These are phyloP conservation scores for Spongia lamella DNA, from an alignment of 37 sponge, comb jelly and placozoan species.

Conservation along the genomic window DNA sequence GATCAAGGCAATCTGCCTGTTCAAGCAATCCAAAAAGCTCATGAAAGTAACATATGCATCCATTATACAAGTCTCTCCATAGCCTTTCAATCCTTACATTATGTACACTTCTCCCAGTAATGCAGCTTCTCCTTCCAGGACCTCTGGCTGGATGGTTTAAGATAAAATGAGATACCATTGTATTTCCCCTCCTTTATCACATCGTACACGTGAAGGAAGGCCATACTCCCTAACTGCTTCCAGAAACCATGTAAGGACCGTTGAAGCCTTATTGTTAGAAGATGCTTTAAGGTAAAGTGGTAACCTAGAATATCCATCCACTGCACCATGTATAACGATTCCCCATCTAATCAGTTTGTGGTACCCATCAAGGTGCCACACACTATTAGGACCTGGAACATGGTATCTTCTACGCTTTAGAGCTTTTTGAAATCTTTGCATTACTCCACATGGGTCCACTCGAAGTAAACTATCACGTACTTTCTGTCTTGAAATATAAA, in stretches of 20 bases:
- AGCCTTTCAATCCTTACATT: constrained; percentile 76
- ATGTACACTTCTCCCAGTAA: constrained; percentile 60
- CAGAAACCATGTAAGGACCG: constrained; percentile 41
- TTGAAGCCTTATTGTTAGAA: constrained; percentile 58
- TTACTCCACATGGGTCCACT: constrained; percentile 47
- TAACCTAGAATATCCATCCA: constrained; percentile 60
- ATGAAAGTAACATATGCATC: constrained; percentile 48
- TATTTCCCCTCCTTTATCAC: constrained; percentile 69
- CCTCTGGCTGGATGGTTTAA: constrained; percentile 62
- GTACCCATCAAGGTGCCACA: constrained; percentile 75
- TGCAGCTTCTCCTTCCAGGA: constrained; percentile 48
- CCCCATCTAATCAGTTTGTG: constrained; percentile 72
- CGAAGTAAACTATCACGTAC: constrained; percentile 42
- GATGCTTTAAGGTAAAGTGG: constrained; percentile 37
- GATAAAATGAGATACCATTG: constrained; percentile 52
- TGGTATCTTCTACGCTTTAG: constrained; percentile 40
- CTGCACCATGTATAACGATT: constrained; percentile 59
- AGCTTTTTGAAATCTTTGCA: constrained; percentile 7
- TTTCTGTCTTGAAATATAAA: constrained; percentile 39
- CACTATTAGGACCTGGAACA: constrained; percentile 55
- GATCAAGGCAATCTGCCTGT: constrained; percentile 34
- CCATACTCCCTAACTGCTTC: constrained; percentile 52
- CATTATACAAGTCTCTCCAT: constrained; percentile 61
- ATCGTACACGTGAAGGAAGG: constrained; percentile 60
- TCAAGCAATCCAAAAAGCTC: constrained; percentile 48